phyloP scores from a whole-genome alignment of 2,888 invertebrate species.

The Dione juno region DNA sequence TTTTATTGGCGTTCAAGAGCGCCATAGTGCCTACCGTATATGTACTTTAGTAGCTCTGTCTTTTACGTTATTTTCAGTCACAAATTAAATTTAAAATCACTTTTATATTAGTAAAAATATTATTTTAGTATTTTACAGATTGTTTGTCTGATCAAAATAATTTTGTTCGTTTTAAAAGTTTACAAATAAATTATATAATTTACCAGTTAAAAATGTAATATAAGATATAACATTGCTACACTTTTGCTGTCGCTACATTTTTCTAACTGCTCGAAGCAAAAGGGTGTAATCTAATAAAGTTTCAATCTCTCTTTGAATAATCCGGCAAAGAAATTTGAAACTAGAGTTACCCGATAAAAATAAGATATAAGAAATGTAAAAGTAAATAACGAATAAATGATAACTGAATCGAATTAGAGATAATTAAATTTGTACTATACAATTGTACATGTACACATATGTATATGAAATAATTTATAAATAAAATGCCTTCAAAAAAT shows the following conservation, averaged over 20 bases:
- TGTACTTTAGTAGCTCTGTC: background rate
- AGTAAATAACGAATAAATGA: background rate
- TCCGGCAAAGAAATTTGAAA: slow-evolving; percentile 4
- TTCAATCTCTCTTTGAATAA: slow-evolving; percentile 23
- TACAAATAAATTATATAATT: no score
- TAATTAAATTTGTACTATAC: background rate
- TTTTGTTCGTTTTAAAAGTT: no score
- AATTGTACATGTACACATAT: no score
- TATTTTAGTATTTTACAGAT: no score
- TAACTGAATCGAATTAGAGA: background rate
- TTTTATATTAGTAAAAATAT: background rate
- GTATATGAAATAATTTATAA: no score
- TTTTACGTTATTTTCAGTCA: background rate
- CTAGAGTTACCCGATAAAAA: background rate
- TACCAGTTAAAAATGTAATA: no score
- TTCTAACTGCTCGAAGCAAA: no score
- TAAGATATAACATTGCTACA: background rate
- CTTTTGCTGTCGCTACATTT: no score
- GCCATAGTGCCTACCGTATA: no score
- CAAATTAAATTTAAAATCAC: background rate
- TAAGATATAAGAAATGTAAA: background rate
- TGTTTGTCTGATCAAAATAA: no score
- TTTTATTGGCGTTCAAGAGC: slow-evolving; percentile 23
- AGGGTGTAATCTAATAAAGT: slow-evolving; percentile 22
- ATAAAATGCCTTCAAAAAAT: no score